Base-by-base conservation (phyloP, 2,797 vertebrate genomes). In the Neostethus bicornis region DNA sequence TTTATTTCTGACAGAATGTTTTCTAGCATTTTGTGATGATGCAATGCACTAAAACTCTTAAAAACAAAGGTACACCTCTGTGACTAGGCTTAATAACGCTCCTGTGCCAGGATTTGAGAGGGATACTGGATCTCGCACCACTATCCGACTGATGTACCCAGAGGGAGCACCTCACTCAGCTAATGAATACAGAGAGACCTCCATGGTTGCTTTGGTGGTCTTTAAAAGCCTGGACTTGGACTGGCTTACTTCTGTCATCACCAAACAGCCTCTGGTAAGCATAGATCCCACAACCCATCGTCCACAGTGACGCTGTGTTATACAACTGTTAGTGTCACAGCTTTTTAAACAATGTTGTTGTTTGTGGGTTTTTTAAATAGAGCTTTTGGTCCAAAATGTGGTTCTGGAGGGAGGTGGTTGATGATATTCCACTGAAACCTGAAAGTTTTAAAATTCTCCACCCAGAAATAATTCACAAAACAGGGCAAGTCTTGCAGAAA, bases 401-500 rank as follows among this genome's bases (percentile, higher is more conserved):
- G 93, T 94, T 94, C 84, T 94, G 93, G 92, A 90, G 79, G 61
- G 80, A 90, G 4, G 91, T 94, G 60, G 89, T 92, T 46, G 90
- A 92, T 12, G 63, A 90, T 16, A 89, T 94, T 69, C 92, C 93
- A 13, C 79, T 93, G 69, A 83, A 55, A 26, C 80, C 90, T 28
- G 82, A 88, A 47, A 86, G 79, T 66, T 90, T 92, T 67, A 86
- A 87, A 52, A 91, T 94, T 73, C 79, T 93, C 14, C 83, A 94
- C 55, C 91, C 92, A 8, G 90, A 91, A 68, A 90, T 94, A 38
- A 78, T 93, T 51, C 85, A 80, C 58, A 89, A 79, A 61, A 91
- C 87, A 0, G 82, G 73, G 28, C 66, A 81, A 54, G 81, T 71
- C 24, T 57, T 93, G 5, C 77, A 90, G 79, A 74, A 57, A 45